These are phyloP conservation scores for Perognathus longimembris DNA, from an alignment of 2,113 vertebrate species.

Conservation along the genomic window DNA sequence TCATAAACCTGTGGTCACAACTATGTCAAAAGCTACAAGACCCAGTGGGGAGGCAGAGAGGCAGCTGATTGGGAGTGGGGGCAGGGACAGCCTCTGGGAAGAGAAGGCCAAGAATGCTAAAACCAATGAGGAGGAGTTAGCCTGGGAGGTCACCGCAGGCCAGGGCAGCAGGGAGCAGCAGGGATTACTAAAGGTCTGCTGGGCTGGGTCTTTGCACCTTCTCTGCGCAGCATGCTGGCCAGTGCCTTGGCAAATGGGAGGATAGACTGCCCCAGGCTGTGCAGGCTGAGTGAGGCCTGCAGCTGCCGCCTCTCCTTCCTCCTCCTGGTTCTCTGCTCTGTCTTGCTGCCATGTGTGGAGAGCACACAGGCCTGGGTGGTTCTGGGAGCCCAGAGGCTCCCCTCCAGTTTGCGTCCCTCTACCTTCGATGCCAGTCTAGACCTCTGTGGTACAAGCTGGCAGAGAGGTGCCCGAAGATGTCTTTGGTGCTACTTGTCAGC, in stretches of 20 bases:
- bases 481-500: background rate
- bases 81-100: background rate
- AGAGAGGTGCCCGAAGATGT: background rate
- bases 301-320: too few species aligned
- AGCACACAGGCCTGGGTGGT: background rate
- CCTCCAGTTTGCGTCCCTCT: background rate
- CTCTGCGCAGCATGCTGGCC: background rate
- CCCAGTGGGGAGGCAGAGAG: background rate
- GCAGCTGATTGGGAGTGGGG: background rate
- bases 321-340: background rate
- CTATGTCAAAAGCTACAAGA: too few species aligned
- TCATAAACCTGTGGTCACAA: background rate
- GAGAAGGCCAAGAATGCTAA: background rate
- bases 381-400: background rate
- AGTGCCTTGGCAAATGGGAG: background rate
- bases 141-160: background rate
- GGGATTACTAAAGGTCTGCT: accelerated
- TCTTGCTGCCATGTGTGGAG: background rate
- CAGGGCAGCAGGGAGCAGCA: background rate
- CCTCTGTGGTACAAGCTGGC: background rate
- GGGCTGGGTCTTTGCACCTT: background rate
- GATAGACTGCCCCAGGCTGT: background rate
- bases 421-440: background rate
- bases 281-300: background rate
- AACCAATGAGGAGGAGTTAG: background rate